Evolutionary conservation across 2,797 vertebrate species (phyloP).

Genomic region (Fistularia commersonii): DNA sequence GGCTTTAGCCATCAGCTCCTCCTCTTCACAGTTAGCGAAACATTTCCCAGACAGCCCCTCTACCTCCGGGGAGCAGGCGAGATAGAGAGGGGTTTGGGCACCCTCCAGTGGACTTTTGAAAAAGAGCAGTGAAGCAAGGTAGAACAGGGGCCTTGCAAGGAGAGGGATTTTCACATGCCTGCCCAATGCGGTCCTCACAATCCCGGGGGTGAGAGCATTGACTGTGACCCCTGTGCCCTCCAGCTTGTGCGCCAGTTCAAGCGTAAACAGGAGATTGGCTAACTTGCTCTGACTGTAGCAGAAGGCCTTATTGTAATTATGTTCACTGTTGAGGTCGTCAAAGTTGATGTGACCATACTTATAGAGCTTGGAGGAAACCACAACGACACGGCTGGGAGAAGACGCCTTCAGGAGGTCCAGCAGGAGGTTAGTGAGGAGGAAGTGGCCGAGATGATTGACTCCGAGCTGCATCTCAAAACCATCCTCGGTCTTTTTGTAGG

Average conservation of each 20-base stretch:
- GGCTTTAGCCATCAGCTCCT: conserved; percentile 84
- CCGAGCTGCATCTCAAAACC: conserved; percentile 95
- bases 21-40: conserved; percentile 89
- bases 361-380: conserved; percentile 94
- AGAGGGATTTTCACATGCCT: conserved; percentile 85
- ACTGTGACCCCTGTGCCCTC: conserved; percentile 85
- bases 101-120: conserved; percentile 91
- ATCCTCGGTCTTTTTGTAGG: conserved; percentile 88
- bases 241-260: conserved; percentile 80
- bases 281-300: conserved; percentile 93
- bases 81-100: conserved; percentile 87
- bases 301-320: conserved; percentile 83
- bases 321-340: conserved; percentile 89
- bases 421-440: conserved; percentile 89
- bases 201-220: conserved; percentile 88
- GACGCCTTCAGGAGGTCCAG: conserved; percentile 87
- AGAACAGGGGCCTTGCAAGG: conserved; percentile 84
- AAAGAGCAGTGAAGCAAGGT: conserved; percentile 84
- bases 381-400: conserved; percentile 85
- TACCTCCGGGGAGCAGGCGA: conserved; percentile 86
- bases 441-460: conserved; percentile 95
- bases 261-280: conserved; percentile 89
- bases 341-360: conserved; percentile 92
- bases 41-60: conserved; percentile 87
- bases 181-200: conserved; percentile 89